Conservation (phyloP, 2,888 invertebrate genomes). For the Fissipunctia ypsillon region DNA sequence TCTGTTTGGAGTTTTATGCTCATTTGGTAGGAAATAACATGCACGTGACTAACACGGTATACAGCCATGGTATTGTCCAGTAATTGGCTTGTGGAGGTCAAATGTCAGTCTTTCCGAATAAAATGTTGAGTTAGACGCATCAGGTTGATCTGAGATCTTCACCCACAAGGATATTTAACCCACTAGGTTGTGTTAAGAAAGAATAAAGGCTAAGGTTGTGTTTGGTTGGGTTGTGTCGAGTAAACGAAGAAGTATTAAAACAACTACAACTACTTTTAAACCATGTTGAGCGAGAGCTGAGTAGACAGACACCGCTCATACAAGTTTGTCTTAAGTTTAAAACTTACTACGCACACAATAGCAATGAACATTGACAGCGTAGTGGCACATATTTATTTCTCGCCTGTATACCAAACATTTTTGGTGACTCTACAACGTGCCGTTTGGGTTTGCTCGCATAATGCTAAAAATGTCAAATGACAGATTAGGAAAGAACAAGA, state of each 20-base stretch:
- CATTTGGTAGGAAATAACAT: too few species aligned
- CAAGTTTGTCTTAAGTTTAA: conserved; percentile 4
- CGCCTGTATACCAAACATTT: background rate
- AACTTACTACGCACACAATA: conserved; percentile 4
- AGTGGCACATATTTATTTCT: background rate
- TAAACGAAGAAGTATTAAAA: background rate
- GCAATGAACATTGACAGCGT: background rate
- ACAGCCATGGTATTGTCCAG: background rate
- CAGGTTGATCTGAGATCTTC: background rate
- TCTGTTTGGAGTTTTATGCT: background rate
- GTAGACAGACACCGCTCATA: background rate
- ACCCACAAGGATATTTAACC: too few species aligned
- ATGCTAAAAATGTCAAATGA: background rate
- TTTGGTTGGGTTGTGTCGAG: too few species aligned
- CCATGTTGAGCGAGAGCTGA: background rate
- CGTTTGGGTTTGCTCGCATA: background rate
- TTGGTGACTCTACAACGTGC: background rate
- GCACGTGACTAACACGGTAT: background rate
- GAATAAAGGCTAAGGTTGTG: background rate
- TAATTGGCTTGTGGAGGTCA: background rate
- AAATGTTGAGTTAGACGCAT: background rate
- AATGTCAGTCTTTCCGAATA: background rate
- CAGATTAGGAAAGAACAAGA: background rate
- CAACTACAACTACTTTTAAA: conserved; percentile 2
- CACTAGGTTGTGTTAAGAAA: too few species aligned